A percentile compares a stretch with the other conserved stretches of the same genome.
Conservation (phyloP, 2,888 invertebrate species). For the Plutella xylostella region DNA sequence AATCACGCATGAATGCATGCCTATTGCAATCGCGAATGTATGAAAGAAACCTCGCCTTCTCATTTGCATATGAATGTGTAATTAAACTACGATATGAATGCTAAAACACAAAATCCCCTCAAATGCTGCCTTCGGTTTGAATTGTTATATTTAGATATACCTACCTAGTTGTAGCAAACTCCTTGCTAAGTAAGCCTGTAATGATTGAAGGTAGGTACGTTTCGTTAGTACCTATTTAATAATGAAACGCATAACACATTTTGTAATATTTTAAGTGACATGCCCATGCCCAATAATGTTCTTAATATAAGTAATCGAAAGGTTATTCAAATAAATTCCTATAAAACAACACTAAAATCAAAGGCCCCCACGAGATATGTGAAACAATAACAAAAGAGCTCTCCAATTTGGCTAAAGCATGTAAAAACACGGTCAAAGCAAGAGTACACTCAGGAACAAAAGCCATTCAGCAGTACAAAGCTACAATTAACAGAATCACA, state of each 20-base stretch:
- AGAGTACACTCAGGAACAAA: constrained; percentile 49
- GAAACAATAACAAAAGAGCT: constrained; percentile 27
- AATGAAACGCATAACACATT: too few species aligned
- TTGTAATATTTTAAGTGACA: too few species aligned
- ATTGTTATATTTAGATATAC: too few species aligned
- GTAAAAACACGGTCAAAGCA: constrained; percentile 58
- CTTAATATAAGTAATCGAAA: too few species aligned
- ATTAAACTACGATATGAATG: constrained; percentile 60
- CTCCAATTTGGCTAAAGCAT: constrained; percentile 56
- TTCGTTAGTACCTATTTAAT: too few species aligned
- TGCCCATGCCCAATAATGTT: too few species aligned
- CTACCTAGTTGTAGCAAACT: too few species aligned
- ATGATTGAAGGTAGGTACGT: too few species aligned
- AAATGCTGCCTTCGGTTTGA: constrained; percentile 11
- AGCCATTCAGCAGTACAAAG: constrained; percentile 32
- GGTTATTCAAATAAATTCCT: too few species aligned
- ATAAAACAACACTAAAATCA: too few species aligned
- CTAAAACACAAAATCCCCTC: constrained; percentile 40
- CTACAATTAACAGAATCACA: constrained; percentile 61
- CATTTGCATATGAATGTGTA: constrained; percentile 68
- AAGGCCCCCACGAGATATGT: constrained; percentile 22
- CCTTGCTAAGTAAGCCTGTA: too few species aligned
- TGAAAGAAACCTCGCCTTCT: constrained; percentile 41
- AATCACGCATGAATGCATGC: constrained; percentile 58
- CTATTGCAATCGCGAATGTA: constrained; percentile 33